phyloP scores from a whole-genome alignment of 2,113 vertebrate genomes.

The Pterocles burchelli region DNA sequence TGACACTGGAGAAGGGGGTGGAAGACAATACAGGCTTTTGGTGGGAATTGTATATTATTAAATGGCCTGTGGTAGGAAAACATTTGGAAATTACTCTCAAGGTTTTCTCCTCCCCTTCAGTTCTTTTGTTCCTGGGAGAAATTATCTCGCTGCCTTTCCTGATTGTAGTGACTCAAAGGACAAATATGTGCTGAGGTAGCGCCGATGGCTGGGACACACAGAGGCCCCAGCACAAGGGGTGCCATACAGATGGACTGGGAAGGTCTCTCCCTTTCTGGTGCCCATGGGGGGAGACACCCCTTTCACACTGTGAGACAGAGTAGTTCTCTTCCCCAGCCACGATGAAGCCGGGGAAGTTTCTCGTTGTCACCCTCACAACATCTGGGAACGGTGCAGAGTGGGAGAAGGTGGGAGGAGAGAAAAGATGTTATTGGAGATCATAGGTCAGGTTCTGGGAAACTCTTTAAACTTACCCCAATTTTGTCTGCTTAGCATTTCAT shows the following conservation, averaged over 20 bases:
- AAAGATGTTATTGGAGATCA: background rate
- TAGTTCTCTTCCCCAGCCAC: background rate
- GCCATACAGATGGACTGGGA: background rate
- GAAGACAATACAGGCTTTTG: background rate
- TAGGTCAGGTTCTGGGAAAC: background rate
- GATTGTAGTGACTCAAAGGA: background rate
- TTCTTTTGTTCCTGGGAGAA: background rate
- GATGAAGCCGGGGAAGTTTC: background rate
- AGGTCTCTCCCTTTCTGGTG: background rate
- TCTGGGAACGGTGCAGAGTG: background rate
- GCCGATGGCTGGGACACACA: rapidly evolving
- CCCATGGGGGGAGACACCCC: rapidly evolving
- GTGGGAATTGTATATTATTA: background rate
- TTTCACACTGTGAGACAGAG: rapidly evolving
- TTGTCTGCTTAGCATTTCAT: constrained; percentile 52
- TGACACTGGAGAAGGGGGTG: background rate
- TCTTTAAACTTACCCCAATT: constrained; percentile 14
- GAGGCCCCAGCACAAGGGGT: background rate
- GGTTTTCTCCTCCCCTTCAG: background rate
- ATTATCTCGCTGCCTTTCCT: background rate
- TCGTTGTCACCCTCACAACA: background rate
- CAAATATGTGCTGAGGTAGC: background rate
- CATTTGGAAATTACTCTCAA: background rate
- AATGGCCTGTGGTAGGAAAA: background rate
- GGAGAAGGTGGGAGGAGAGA: background rate